phyloP scores from a whole-genome alignment of 1,140 invertebrate genomes.

The Oryzaephilus surinamensis region DNA sequence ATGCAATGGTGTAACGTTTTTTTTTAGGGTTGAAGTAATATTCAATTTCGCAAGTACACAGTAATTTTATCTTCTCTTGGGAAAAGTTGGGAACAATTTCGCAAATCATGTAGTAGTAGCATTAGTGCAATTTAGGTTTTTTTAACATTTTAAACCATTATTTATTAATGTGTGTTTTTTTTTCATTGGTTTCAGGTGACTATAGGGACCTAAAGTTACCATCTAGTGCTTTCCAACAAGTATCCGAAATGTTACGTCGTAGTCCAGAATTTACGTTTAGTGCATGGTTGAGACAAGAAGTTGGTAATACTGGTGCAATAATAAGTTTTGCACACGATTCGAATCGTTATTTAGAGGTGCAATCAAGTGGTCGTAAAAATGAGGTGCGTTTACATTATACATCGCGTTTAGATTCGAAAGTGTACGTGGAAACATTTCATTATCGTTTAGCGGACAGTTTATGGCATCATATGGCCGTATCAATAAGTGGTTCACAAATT shows the following conservation, averaged over 20 bases:
- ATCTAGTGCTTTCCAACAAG: slow-evolving; percentile 51
- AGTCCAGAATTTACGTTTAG: slow-evolving; percentile 72
- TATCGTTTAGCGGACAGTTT: slow-evolving; percentile 72
- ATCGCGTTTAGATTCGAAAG: slow-evolving; percentile 46
- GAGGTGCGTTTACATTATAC: slow-evolving; percentile 71
- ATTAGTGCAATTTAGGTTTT: too few relatives aligned
- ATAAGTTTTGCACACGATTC: slow-evolving; percentile 68
- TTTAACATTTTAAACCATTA: not conserved
- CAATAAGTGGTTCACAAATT: slow-evolving; percentile 69
- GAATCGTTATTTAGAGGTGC: slow-evolving; percentile 78
- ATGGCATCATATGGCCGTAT: slow-evolving; percentile 78
- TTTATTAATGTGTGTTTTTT: not conserved
- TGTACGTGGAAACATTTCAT: slow-evolving; percentile 76
- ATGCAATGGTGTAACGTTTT: too few relatives aligned
- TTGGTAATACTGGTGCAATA: slow-evolving; percentile 69
- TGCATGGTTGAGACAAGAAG: slow-evolving; percentile 65
- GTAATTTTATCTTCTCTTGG: too few relatives aligned
- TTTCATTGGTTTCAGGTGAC: slow-evolving; percentile 48
- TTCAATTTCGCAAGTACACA: too few relatives aligned
- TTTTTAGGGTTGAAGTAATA: too few relatives aligned
- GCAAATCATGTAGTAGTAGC: too few relatives aligned
- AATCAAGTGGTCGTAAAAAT: slow-evolving; percentile 78
- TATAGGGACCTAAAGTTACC: slow-evolving; percentile 61
- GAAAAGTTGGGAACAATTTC: too few relatives aligned
- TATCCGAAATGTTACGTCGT: slow-evolving; percentile 52